Conservation (phyloP, 2,113 vertebrate genomes). For the Amia ocellicauda region DNA sequence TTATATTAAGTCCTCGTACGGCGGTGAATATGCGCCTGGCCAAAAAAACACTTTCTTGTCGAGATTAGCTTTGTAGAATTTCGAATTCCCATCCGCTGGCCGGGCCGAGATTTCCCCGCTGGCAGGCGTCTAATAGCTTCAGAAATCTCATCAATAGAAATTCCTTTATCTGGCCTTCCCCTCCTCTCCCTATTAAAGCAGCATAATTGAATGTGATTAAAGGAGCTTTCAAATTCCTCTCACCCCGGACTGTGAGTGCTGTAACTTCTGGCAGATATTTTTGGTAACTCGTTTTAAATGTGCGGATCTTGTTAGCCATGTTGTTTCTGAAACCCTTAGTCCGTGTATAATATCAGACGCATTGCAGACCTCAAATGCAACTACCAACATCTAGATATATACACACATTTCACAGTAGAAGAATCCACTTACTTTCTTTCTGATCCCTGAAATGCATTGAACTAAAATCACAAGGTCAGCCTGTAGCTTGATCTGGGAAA, state of each 20-base stretch:
- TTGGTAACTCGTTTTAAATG: not conserved
- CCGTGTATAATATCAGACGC: not conserved
- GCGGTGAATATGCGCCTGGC: not conserved
- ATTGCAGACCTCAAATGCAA: no score
- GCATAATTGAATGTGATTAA: slow-evolving; percentile 24
- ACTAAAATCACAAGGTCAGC: no score
- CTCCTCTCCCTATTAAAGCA: slow-evolving; percentile 12
- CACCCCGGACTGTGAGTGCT: not conserved
- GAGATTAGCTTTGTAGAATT: not conserved
- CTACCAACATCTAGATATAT: no score
- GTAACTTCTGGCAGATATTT: not conserved
- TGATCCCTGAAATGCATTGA: no score
- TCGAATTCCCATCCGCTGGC: not conserved
- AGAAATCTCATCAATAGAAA: slow-evolving; percentile 3
- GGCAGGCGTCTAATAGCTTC: slow-evolving; percentile 11
- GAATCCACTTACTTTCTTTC: no score
- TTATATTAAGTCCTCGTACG: not conserved
- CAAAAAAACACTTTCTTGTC: not conserved
- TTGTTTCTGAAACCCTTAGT: not conserved
- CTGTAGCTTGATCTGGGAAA: no score
- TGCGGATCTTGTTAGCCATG: no score
- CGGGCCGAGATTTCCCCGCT: slow-evolving; percentile 5
- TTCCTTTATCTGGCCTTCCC: not conserved
- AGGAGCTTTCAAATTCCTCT: slow-evolving; percentile 4
- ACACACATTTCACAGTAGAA: no score